These are phyloP conservation scores for Tachina fera DNA, from an alignment of 2,888 invertebrate genomes.

Conservation along the genomic window DNA sequence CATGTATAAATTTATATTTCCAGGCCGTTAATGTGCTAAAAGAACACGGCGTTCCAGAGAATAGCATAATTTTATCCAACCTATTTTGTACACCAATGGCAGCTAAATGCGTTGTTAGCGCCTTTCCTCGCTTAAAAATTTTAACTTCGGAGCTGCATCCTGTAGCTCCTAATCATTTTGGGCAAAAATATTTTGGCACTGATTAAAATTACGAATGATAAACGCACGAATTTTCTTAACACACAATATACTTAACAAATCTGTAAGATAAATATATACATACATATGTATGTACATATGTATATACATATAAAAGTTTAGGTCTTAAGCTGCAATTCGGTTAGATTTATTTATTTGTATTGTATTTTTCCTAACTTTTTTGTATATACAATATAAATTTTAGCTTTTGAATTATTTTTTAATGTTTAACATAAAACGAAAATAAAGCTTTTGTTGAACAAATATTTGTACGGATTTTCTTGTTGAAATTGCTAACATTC, in stretches of 20 bases:
- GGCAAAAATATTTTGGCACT: constrained; percentile 99
- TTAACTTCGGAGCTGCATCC: constrained; percentile 97
- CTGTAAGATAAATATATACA: constrained; percentile 46
- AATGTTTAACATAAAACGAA: constrained; percentile 1
- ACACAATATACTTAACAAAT: constrained; percentile 17
- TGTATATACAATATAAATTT: constrained; percentile 34
- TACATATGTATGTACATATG: neutral
- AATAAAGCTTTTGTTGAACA: constrained; percentile 17
- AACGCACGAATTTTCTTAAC: constrained; percentile 43
- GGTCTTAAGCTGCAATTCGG: constrained; percentile 42
- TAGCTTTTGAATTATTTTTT: constrained; percentile 19
- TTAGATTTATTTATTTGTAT: constrained; percentile 36
- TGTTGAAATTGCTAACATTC: neutral
- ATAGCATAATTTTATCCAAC: constrained; percentile 97
- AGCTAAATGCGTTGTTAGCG: constrained; percentile 91
- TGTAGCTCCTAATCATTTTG: constrained; percentile 98
- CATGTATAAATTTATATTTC: constrained; percentile 75
- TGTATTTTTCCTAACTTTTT: constrained; percentile 51
- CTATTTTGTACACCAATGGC: constrained; percentile 98
- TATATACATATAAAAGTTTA: constrained; percentile 24
- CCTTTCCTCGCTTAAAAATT: constrained; percentile 96
- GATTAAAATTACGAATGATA: constrained; percentile 85
- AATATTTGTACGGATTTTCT: neutral
- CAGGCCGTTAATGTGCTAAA: constrained; percentile 96
- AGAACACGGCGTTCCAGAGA: constrained; percentile 96